A percentile compares a stretch with the other conserved stretches of the same genome.
These are phyloP conservation scores for Alloplasta piceator DNA, from an alignment of 2,888 invertebrate species.

Conservation along the genomic window DNA sequence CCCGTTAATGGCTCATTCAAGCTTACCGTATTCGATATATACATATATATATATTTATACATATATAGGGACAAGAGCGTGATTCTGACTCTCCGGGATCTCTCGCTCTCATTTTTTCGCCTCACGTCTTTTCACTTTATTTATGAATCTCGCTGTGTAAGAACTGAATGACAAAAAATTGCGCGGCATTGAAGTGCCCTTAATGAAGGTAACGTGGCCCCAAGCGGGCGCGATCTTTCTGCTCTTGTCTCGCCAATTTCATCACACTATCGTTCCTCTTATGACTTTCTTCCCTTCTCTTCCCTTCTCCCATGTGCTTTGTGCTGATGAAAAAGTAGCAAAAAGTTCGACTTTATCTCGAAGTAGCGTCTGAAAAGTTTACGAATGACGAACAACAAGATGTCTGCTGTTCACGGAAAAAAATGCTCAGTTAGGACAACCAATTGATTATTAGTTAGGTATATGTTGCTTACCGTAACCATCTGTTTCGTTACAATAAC, in stretches of 20 bases:
- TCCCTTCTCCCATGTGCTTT: conserved; percentile 60
- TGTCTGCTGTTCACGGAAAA: too few relatives aligned
- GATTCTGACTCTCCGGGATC: conserved; percentile 21
- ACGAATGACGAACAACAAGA: too few relatives aligned
- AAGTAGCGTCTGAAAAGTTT: too few relatives aligned
- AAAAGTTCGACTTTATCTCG: too few relatives aligned
- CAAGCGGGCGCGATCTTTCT: conserved; percentile 42
- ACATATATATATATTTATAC: conserved; percentile 21
- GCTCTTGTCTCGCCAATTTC: conserved; percentile 58
- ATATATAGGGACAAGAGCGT: neutral
- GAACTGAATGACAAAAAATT: conserved; percentile 76
- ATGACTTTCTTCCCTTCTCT: conserved; percentile 60
- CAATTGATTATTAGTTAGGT: too few relatives aligned
- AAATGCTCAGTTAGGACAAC: too few relatives aligned
- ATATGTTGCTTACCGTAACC: too few relatives aligned
- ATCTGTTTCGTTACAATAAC: too few relatives aligned
- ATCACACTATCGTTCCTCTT: conserved; percentile 57
- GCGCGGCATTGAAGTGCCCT: conserved; percentile 78
- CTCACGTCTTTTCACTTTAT: conserved; percentile 70
- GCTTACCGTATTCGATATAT: conserved; percentile 50
- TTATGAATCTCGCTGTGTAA: conserved; percentile 50
- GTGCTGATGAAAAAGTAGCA: too few relatives aligned
- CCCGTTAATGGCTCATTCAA: conserved; percentile 82
- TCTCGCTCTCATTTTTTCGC: conserved; percentile 35
- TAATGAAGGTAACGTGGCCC: conserved; percentile 77